Base-by-base conservation (phyloP, 2,113 vertebrate species). In the Trogon surrucura region DNA sequence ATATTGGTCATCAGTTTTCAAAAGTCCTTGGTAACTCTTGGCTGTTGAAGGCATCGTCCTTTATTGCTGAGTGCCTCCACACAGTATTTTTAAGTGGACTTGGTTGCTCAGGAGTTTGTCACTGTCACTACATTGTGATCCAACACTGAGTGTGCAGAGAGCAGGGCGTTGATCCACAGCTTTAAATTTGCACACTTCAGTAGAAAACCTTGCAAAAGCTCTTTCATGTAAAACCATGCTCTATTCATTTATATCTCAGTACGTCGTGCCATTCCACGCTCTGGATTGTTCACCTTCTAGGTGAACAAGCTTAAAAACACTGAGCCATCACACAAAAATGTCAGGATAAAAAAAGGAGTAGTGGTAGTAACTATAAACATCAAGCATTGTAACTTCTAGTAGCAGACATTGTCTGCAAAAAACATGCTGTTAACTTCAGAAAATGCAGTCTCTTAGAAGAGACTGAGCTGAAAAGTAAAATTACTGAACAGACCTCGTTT, bases 1-100 rank as follows among this genome's bases (percentile, higher is more conserved):
- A 29, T 30, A 38, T 13, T 84, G 80, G 67, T 66, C 65, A 90
- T 90, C 47, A 71, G 90, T 91, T 80, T 93, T 95, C 82, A 88
- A 71, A 93, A 96, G 85, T 86, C 75, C 88, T 96, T 90, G 88
- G 54, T 88, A 78, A 62, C 45, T 93, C 74, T 73, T 93, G 67
- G 54, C 87, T 74, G 54, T 61, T 86, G 86, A 91, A 92, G 34
- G 65, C 57, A 67, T 91, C 2, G 26, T 89, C 67, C 81, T 96
- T 95, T 91, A 89, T 66, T 93, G 89, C 75, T 83, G 82, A 90
- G 48, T 91, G 80, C 62, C 61, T 91, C 80, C 78, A 29, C 41
- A 41, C 36, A 73, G 64, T 62, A 84, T 69, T 94, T 96, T 90
- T 66, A 91, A 77, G 72, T 48, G 47, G 70, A 48, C 70, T 74